Percentiles rank a stretch among this genome's conserved stretches.
Evolutionary conservation across 2,797 vertebrate genomes (phyloP).

Genomic region (Spinus pinus): DNA sequence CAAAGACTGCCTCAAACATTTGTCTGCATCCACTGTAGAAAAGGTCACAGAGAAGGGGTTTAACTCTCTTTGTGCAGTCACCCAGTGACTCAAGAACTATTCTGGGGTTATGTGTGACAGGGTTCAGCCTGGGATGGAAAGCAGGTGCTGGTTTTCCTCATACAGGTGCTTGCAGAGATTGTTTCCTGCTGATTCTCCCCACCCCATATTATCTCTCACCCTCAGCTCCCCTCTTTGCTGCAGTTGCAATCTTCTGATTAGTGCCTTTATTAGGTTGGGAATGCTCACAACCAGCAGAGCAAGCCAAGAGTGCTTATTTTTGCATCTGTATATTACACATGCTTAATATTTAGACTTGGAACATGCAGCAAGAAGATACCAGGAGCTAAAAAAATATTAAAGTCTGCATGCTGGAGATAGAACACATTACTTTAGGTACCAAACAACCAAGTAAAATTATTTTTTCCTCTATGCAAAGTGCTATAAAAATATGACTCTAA

Average conservation of each 20-base stretch:
- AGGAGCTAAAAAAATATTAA: background rate
- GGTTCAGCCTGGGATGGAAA: background rate
- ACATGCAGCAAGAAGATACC: background rate
- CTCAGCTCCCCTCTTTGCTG: fast-evolving
- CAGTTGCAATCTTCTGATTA: conserved; percentile 7
- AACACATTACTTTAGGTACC: background rate
- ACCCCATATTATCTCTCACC: background rate
- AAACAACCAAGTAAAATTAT: background rate
- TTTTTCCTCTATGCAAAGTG: background rate
- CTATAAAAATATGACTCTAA: background rate
- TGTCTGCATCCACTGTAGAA: conserved; percentile 29
- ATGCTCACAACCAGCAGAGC: background rate
- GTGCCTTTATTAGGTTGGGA: conserved; percentile 45
- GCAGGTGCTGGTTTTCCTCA: background rate
- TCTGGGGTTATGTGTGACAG: background rate
- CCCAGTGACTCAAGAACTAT: conserved; percentile 13
- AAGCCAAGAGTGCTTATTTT: conserved; percentile 25
- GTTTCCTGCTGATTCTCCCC: background rate
- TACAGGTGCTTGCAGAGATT: background rate
- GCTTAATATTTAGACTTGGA: conserved; percentile 28
- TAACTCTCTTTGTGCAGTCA: conserved; percentile 11
- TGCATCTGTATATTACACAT: conserved; percentile 9
- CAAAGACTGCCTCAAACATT: conserved; percentile 43
- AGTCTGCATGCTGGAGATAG: background rate
- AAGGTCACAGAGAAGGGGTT: conserved; percentile 60